Evolutionary conservation across 2,113 vertebrate species (phyloP), one percentile per base, ranked within the genome.

Genomic region (Oenanthe melanoleuca): DNA sequence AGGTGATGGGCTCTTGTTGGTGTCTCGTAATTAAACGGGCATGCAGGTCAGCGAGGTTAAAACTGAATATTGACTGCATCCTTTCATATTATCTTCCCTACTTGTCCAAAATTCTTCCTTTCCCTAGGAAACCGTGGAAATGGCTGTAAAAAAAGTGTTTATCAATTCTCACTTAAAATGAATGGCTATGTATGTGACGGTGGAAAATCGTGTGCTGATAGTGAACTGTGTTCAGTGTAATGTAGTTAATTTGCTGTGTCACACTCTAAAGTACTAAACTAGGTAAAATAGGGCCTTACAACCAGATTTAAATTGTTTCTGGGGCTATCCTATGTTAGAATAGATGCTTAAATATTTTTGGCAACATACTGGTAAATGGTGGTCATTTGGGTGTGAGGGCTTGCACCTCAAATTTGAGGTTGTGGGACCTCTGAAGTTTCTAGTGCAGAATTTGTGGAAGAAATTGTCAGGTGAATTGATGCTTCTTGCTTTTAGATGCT

Each of bases 191-290:
- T 20, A 31, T 6, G 4, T 69, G 59, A 14, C 21, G 7, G 26
- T 44, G 44, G 33, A 49, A 66, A 78, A 40, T 20, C 0, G 0
- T 18, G 29, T 87, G 70, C 44, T 75, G 17, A 6, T 47, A 17
- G 12, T 61, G 52, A 59, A 74, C 50, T 44, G 0, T 22, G 7
- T 61, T 67, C 16, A 5, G 17, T 44, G 47, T 53, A 33, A 15
- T 29, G 12, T 14, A n/a, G 45, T 72, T 34, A 33, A 94, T 85
- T 50, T 95, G 91, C 86, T 91, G 74, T 94, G 88, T 95, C 91
- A 93, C 73, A 42, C 65, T 75, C 80, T 14, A 14, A 79, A 82
- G 33, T 50, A 34, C 14, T 64, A 23, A 87, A 31, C 9, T 50
- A 55, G 38, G 23, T 86, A 59, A 86, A 59, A 44, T 12, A 40